These are phyloP conservation scores for Halesus radiatus DNA, from an alignment of 1,140 invertebrate genomes.

Conservation along the genomic window DNA sequence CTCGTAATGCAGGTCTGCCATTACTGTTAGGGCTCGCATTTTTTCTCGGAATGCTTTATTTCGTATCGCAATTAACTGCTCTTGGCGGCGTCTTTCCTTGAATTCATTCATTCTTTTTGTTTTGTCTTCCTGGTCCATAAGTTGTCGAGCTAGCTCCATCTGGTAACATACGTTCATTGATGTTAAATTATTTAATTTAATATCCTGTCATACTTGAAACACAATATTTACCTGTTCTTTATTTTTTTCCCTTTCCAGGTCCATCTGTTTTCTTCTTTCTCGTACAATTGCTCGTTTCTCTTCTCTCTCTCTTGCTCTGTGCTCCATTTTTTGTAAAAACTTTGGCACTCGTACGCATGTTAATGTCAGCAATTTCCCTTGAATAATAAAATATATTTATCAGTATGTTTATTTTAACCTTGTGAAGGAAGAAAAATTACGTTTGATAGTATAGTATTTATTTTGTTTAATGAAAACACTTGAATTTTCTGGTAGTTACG, in stretches of 20 bases:
- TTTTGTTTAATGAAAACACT: too few species aligned
- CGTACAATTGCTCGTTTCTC: conserved; percentile 74
- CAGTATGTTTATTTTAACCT: too few species aligned
- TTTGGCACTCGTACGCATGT: conserved; percentile 72
- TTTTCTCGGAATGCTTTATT: conserved; percentile 69
- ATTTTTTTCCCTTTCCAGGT: conserved; percentile 72
- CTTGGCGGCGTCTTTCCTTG: conserved; percentile 71
- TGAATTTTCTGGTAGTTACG: too few species aligned
- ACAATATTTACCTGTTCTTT: conserved; percentile 65
- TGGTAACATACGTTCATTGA: not conserved
- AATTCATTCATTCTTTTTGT: conserved; percentile 71
- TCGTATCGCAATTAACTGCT: conserved; percentile 73
- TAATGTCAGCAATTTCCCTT: not conserved
- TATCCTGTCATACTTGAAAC: not conserved
- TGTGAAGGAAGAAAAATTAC: too few species aligned
- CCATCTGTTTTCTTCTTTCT: conserved; percentile 72
- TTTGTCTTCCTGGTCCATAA: conserved; percentile 76
- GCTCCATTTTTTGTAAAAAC: conserved; percentile 76
- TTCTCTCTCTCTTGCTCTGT: conserved; percentile 73
- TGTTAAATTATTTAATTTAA: too few species aligned
- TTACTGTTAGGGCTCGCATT: conserved; percentile 69
- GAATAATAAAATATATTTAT: too few species aligned
- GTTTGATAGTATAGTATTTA: too few species aligned
- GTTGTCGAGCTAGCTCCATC: conserved; percentile 61
- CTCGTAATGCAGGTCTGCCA: conserved; percentile 73